A percentile compares a stretch with the other conserved stretches of the same genome.
Conservation (phyloP, 2,888 invertebrate genomes). For the Eristalinus sepulchralis region DNA sequence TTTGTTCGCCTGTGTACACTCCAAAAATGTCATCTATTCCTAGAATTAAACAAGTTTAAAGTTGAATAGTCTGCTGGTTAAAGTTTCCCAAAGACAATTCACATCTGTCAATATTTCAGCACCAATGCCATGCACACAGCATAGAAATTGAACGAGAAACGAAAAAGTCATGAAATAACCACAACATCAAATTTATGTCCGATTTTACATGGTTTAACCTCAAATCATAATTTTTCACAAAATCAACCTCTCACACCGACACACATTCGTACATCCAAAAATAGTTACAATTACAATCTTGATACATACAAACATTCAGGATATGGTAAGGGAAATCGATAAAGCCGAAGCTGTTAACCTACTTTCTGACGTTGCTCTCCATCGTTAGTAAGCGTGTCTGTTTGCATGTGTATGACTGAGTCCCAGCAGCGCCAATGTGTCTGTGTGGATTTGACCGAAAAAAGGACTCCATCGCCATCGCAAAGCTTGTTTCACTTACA, state of each 20-base stretch:
- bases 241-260: slow-evolving; percentile 11
- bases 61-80: neutral
- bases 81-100: neutral
- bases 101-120: neutral
- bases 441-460: slow-evolving; percentile 29
- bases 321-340: slow-evolving; percentile 67
- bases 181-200: slow-evolving; percentile 17
- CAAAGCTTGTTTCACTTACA: slow-evolving; percentile 18
- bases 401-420: neutral
- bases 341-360: slow-evolving; percentile 71
- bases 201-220: slow-evolving; percentile 33
- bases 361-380: slow-evolving; percentile 54
- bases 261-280: neutral
- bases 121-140: neutral
- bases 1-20: neutral
- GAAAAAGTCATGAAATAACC: neutral
- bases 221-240: neutral
- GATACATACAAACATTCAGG: slow-evolving; percentile 57
- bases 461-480: slow-evolving; percentile 28
- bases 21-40: too few relatives aligned
- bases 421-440: neutral
- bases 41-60: neutral
- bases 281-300: slow-evolving; percentile 33
- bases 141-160: neutral
- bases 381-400: slow-evolving; percentile 36